phyloP scores from a whole-genome alignment of 53 echinoderm and acorn worm genomes.

The Hippasteria phrygiana region DNA sequence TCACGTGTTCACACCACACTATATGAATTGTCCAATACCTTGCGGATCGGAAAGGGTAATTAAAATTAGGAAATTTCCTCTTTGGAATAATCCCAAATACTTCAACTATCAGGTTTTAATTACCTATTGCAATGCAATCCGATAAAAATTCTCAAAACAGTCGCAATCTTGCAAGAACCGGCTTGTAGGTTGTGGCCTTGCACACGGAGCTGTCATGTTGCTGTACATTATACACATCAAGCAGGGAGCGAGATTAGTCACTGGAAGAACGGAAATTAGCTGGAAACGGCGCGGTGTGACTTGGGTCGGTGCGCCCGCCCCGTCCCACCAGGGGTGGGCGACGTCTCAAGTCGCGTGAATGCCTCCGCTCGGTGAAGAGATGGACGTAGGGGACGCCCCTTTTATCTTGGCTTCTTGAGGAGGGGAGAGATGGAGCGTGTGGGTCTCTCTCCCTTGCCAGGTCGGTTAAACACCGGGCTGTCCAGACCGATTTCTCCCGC shows the following conservation, averaged over 20 bases:
- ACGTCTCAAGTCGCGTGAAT: background rate
- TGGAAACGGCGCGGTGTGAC: background rate
- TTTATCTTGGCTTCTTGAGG: background rate
- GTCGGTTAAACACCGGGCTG: conserved; percentile 7
- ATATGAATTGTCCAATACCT: no score
- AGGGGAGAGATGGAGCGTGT: background rate
- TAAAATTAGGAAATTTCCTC: no score
- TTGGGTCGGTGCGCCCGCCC: background rate
- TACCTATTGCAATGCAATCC: no score
- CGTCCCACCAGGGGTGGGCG: background rate
- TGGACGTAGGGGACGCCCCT: background rate
- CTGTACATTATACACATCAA: no score
- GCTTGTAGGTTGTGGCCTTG: no score
- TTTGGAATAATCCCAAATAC: no score
- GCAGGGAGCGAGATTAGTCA: background rate
- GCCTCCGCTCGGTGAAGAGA: background rate
- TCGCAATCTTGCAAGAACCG: no score
- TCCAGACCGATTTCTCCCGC: conserved; percentile 42
- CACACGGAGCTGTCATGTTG: no score
- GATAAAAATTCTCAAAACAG: no score
- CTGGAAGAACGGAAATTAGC: background rate
- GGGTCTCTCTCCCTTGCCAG: background rate
- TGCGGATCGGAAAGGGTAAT: no score
- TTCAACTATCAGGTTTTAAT: no score
- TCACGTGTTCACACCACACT: no score